These are phyloP conservation scores for Aegithalos caudatus DNA, from an alignment of 2,113 vertebrate genomes.

Conservation along the genomic window DNA sequence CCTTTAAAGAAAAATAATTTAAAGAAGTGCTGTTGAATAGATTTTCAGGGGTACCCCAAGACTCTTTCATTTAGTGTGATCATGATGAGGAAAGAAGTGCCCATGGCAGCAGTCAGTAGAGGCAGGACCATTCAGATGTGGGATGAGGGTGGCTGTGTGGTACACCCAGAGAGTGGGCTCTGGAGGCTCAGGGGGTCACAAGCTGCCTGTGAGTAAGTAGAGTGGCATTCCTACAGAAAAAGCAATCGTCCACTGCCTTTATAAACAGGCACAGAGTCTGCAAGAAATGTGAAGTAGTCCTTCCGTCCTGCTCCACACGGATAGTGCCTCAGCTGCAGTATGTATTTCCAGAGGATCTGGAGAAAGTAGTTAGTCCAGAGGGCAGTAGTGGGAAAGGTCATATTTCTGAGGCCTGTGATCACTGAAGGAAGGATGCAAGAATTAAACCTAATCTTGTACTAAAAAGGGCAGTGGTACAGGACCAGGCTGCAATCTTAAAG, in stretches of 20 bases:
- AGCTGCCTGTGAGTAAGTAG: background rate
- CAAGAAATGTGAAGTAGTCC: background rate
- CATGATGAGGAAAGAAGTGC: background rate
- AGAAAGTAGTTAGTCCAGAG: background rate
- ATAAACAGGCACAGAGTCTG: background rate
- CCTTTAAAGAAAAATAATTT: background rate
- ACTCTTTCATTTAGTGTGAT: background rate
- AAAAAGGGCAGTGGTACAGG: background rate
- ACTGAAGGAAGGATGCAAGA: background rate
- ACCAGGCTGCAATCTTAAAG: background rate
- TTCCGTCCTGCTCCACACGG: background rate
- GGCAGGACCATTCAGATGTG: background rate
- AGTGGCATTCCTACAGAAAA: background rate
- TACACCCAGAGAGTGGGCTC: rapidly evolving
- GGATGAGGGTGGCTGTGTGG: rapidly evolving
- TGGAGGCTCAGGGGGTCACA: background rate
- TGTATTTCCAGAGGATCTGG: background rate
- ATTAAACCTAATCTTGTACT: background rate
- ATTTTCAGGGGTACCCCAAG: background rate
- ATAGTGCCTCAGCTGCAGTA: background rate
- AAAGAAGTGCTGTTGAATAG: background rate
- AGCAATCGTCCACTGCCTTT: background rate
- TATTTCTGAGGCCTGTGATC: background rate
- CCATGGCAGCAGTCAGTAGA: background rate
- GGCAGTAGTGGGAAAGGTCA: background rate